A percentile compares a stretch with the other conserved stretches of the same genome.
Conservation (phyloP, 2,113 vertebrate genomes). For the Megaceryle maxima region DNA sequence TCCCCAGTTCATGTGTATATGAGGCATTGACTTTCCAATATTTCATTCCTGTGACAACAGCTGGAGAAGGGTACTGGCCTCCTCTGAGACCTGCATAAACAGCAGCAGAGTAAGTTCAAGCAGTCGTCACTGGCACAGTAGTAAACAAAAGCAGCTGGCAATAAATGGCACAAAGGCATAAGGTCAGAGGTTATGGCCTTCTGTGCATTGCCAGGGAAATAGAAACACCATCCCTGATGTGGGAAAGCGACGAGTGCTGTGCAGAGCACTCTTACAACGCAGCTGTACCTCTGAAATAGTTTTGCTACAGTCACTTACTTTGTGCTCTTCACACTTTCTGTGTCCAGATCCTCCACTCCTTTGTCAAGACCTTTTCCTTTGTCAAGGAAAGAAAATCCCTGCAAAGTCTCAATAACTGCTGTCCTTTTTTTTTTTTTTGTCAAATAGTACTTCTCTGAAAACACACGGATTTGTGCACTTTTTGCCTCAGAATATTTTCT, state of each 20-base stretch:
- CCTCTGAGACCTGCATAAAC: background rate
- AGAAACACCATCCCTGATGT: background rate
- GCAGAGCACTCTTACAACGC: background rate
- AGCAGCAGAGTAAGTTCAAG: background rate
- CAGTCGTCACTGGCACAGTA: background rate
- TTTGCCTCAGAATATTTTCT: background rate
- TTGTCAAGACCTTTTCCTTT: background rate
- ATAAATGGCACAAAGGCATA: background rate
- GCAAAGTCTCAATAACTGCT: background rate
- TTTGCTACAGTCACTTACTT: background rate
- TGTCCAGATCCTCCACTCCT: background rate
- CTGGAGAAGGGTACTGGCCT: background rate
- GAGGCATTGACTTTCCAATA: background rate
- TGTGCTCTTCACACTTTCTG: background rate
- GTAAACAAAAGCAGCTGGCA: background rate
- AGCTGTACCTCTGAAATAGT: background rate
- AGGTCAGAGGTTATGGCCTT: background rate
- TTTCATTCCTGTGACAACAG: background rate
- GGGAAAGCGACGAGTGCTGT: rapidly evolving
- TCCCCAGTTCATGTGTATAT: background rate
- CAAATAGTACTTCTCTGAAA: background rate
- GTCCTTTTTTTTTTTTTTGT: background rate
- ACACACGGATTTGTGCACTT: background rate
- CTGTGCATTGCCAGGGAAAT: background rate
- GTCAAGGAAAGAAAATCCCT: background rate